Evolutionary conservation across 2,888 invertebrate species (phyloP).

Genomic region (Tenthredo distinguenda): DNA sequence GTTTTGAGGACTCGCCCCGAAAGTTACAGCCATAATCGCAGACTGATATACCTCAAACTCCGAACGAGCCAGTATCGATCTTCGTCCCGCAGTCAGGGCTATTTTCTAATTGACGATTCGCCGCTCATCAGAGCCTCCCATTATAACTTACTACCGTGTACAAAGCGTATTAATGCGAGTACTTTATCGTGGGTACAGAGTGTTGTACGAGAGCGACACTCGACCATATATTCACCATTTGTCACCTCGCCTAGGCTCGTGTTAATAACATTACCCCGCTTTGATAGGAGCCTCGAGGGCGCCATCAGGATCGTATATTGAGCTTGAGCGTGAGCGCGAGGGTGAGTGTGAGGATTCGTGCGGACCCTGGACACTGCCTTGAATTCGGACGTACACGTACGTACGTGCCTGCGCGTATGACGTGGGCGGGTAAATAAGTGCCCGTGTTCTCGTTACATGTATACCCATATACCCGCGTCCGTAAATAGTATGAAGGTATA

Average conservation of each 20-base stretch:
- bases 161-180: conserved; percentile 2
- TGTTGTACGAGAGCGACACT: not conserved
- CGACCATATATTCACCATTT: not conserved
- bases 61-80: not conserved
- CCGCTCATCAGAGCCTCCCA: not conserved
- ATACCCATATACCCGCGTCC: conserved; percentile 42
- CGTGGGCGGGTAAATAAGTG: not conserved
- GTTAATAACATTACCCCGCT: conserved; percentile 24
- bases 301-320: not conserved
- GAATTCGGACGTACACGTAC: not conserved
- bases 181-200: conserved; percentile 6
- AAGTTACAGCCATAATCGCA: not conserved
- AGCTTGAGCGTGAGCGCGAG: not conserved
- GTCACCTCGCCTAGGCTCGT: not conserved
- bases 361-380: not conserved
- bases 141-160: not conserved
- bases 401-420: not conserved
- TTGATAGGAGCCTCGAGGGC: conserved; percentile 14
- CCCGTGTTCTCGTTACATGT: conserved; percentile 43
- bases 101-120: not conserved
- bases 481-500: conserved; percentile 32
- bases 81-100: not conserved
- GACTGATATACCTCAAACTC: not conserved
- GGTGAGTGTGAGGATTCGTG: not conserved
- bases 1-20: no score